phyloP scores from a whole-genome alignment of 2,797 vertebrate species.

The Sebastes steindachneri region DNA sequence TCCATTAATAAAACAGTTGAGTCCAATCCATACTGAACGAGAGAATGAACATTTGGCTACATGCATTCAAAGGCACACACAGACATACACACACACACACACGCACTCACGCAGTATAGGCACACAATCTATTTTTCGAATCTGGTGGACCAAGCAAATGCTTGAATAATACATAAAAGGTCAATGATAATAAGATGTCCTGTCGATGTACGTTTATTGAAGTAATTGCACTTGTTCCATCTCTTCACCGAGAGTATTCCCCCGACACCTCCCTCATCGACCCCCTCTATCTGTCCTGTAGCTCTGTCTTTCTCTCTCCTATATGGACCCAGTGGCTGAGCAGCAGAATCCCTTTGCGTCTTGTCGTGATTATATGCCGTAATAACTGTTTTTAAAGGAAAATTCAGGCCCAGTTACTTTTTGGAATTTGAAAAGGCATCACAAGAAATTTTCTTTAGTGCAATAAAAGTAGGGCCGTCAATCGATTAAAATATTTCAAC shows the following conservation, averaged over 20 bases:
- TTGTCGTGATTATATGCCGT: neutral
- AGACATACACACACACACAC: neutral
- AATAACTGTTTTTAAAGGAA: neutral
- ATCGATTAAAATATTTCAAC: rapidly evolving
- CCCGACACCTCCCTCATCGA: neutral
- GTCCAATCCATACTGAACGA: constrained; percentile 59
- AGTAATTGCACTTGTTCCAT: constrained; percentile 55
- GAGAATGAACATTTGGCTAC: constrained; percentile 29
- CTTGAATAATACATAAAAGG: constrained; percentile 65
- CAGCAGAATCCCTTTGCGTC: neutral
- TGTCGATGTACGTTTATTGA: constrained; percentile 51
- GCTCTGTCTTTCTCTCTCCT: neutral
- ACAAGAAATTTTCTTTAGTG: neutral
- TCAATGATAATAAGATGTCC: constrained; percentile 65
- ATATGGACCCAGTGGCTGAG: neutral
- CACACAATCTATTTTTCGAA: constrained; percentile 27
- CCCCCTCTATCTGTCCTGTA: neutral
- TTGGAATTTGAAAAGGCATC: neutral
- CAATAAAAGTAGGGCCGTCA: neutral
- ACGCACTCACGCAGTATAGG: neutral
- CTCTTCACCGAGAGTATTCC: constrained; percentile 2
- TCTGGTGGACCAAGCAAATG: constrained; percentile 1
- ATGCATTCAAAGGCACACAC: neutral
- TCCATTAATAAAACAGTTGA: constrained; percentile 78
- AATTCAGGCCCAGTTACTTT: neutral